Evolutionary conservation across 1,140 invertebrate genomes (phyloP).

Genomic region (Ditylenchus dipsaci): DNA sequence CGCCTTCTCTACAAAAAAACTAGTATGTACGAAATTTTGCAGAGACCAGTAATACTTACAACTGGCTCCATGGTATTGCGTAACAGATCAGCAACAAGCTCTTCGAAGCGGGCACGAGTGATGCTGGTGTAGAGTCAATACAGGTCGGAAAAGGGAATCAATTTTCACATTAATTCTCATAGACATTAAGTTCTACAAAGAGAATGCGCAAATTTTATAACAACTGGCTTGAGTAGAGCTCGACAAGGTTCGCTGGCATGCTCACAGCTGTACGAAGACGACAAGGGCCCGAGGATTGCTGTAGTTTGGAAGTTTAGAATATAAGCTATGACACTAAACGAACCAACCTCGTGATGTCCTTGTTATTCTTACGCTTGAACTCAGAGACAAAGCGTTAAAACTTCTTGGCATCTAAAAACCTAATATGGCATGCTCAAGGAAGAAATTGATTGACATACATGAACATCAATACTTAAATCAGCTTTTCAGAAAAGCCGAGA

Average conservation of each 20-base stretch:
- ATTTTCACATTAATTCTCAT: constrained; percentile 74
- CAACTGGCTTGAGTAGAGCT: constrained; percentile 87
- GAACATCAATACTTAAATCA: too few relatives aligned
- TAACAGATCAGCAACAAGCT: constrained; percentile 84
- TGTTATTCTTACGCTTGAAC: too few relatives aligned
- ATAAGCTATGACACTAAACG: constrained; percentile 88
- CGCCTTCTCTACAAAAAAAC: constrained; percentile 69
- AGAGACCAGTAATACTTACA: too few relatives aligned
- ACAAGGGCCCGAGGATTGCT: constrained; percentile 84
- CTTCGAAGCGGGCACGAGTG: constrained; percentile 86
- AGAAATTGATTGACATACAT: too few relatives aligned
- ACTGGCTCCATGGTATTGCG: constrained; percentile 83
- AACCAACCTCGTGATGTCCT: constrained; percentile 87
- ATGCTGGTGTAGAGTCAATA: constrained; percentile 89
- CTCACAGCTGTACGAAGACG: constrained; percentile 88
- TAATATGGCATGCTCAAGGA: too few relatives aligned
- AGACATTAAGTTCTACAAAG: background rate
- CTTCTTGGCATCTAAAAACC: too few relatives aligned
- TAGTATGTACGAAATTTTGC: too few relatives aligned
- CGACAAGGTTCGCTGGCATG: constrained; percentile 84
- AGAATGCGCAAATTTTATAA: too few relatives aligned
- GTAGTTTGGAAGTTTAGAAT: constrained; percentile 89
- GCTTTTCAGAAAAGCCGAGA: too few relatives aligned
- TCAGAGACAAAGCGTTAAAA: too few relatives aligned
- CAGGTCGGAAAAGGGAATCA: constrained; percentile 89